phyloP scores from a whole-genome alignment of 37 sponge, comb jelly and placozoan species.

The Geodia barretti region DNA sequence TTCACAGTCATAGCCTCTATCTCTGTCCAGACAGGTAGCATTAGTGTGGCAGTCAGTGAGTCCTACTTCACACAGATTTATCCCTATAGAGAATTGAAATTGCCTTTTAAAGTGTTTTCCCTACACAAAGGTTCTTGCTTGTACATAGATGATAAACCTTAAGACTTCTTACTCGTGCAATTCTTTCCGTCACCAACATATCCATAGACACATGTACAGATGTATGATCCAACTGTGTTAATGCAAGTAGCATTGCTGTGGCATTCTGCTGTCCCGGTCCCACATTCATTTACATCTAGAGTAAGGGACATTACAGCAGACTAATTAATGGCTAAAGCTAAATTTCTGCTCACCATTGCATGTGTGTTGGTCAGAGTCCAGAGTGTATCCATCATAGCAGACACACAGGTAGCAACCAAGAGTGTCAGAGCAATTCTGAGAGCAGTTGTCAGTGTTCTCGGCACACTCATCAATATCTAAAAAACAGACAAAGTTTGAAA shows the following conservation, averaged over 20 bases:
- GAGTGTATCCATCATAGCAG: conserved; percentile 34
- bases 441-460: conserved; percentile 30
- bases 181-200: conserved; percentile 15
- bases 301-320: conserved; percentile 1
- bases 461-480: conserved; percentile 55
- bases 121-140: no score
- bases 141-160: no score
- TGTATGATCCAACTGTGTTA: conserved; percentile 26
- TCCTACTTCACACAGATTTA: conserved; percentile 3
- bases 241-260: background rate
- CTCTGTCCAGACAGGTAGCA: conserved; percentile 15
- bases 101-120: no score
- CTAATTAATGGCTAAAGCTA: conserved; percentile 2
- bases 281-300: conserved; percentile 47
- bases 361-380: background rate
- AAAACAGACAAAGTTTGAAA: no score
- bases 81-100: no score
- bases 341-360: conserved; percentile 18
- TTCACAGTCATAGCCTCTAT: conserved; percentile 36
- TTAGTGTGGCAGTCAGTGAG: conserved; percentile 7
- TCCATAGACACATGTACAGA: conserved; percentile 14
- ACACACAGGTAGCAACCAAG: conserved; percentile 11
- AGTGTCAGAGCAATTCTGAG: conserved; percentile 24
- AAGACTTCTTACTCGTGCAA: conserved; percentile 14
- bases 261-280: background rate